phyloP scores from a whole-genome alignment of 1,140 invertebrate genomes.

The Sycophaga agraensis region DNA sequence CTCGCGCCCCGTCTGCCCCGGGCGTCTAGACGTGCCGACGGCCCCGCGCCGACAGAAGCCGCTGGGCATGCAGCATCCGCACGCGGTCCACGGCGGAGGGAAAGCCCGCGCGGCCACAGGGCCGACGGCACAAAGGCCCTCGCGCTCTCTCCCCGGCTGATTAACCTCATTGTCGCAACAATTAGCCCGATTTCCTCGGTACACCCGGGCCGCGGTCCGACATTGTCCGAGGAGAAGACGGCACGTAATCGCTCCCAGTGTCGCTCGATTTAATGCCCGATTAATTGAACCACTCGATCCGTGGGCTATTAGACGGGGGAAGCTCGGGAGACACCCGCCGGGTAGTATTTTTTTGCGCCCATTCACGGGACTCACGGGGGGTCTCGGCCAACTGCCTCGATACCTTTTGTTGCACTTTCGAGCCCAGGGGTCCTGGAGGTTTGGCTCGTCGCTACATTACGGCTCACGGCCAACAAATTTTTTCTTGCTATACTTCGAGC shows the following conservation, averaged over 20 bases:
- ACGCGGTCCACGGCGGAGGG: too few relatives aligned
- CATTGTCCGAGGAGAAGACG: not conserved
- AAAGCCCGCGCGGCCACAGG: too few relatives aligned
- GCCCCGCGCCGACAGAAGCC: not conserved
- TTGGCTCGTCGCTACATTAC: too few relatives aligned
- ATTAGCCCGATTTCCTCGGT: slow-evolving; percentile 57
- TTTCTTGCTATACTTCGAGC: too few relatives aligned
- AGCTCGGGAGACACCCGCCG: slow-evolving; percentile 33
- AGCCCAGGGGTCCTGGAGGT: too few relatives aligned
- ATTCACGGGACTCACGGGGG: not conserved
- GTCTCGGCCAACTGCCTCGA: too few relatives aligned
- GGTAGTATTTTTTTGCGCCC: too few relatives aligned
- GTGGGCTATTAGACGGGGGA: slow-evolving; percentile 23
- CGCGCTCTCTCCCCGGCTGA: slow-evolving; percentile 37
- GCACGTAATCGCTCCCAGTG: too few relatives aligned
- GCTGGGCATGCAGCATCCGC: not conserved
- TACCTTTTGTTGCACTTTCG: too few relatives aligned
- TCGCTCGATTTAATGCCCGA: slow-evolving; percentile 32
- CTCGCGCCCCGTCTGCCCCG: not conserved
- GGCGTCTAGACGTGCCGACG: not conserved
- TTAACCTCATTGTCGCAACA: slow-evolving; percentile 60
- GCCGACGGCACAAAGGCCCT: slow-evolving; percentile 34
- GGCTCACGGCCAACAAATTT: too few relatives aligned
- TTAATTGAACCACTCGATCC: slow-evolving; percentile 30
- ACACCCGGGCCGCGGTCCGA: slow-evolving; percentile 1